Base-by-base conservation (phyloP, 2,888 invertebrate species). In the Laspeyria flexula region DNA sequence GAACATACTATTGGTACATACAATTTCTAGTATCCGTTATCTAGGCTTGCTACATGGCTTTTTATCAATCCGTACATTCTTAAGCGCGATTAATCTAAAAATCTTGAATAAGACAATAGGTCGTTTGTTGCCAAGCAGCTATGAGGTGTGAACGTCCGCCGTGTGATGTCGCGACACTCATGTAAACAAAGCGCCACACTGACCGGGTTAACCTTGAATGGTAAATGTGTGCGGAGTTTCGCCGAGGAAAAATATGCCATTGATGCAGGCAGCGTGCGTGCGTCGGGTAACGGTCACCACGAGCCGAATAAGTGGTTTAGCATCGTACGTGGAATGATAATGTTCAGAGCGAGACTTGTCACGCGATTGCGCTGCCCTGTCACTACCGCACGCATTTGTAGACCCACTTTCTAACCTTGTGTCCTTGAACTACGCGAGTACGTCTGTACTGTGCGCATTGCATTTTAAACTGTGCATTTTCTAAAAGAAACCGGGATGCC, bases 181-280 rank as follows among this genome's bases (percentile, higher is more conserved):
- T 82, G 85, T 86, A 87, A 86, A 90, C 88, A 90, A 90, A 86
- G 85, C 85, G 79, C 75, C 79, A 75, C 81, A 81, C 81, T 91
- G 88, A 92, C 92, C 92, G 88, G 90, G 92, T 92, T 89, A 91
- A 79, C 88, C 85, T 85, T 89, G 86, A 90, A 90, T 90, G 88
- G 88, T 84, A 89, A 90, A 89, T 88, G 87, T 87, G 84, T 74
- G 82, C 82, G 74, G 80, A 88, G 88, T 90, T 90, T 89, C 86
- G 86, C 88, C 73, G 77, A 78, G 85, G 85, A 90, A 90, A 92
- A 91, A 90, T 90, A 86, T 90, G 89, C 85, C 90, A 90, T 90
- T 90, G 90, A 90, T 88, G 90, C 90, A 88, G 79, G 79, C 82
- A 67, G 83, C 83, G 88, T 90, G 90, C 90, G 89, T 91, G 90